Conservation (phyloP, 2,113 vertebrate species). For the Cryptomyrus ogoouensis region DNA sequence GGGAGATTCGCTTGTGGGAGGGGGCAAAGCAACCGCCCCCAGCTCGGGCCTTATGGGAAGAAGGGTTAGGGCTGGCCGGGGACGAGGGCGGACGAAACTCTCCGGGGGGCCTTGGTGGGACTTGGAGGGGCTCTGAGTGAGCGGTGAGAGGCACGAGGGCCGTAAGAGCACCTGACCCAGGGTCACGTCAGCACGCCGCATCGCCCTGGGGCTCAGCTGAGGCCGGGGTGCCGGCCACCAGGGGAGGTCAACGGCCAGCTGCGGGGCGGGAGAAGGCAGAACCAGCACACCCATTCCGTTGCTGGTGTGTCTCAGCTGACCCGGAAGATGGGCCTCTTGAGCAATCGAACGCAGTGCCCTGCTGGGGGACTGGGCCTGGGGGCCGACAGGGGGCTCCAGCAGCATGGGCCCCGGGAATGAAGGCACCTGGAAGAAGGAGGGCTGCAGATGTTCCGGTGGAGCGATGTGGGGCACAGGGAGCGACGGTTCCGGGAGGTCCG, state of each 20-base stretch:
- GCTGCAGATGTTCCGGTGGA: conserved; percentile 69
- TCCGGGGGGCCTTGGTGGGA: conserved; percentile 90
- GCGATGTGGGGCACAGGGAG: conserved; percentile 56
- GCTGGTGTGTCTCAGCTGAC: conserved; percentile 98
- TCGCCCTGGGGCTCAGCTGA: conserved; percentile 90
- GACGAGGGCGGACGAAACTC: conserved; percentile 83
- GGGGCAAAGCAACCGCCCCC: conserved; percentile 86
- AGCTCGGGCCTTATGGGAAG: conserved; percentile 77
- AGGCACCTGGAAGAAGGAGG: conserved; percentile 66
- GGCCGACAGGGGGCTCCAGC: conserved; percentile 87
- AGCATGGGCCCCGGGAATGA: conserved; percentile 84
- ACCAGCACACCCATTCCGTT: conserved; percentile 98
- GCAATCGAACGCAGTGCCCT: conserved; percentile 81
- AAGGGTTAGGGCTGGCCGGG: conserved; percentile 83
- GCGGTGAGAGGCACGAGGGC: conserved; percentile 92
- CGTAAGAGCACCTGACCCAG: conserved; percentile 97
- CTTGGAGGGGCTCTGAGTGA: conserved; percentile 94
- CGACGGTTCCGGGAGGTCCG: conserved; percentile 78
- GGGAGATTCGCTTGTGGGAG: conserved; percentile 79
- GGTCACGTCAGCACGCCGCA: conserved; percentile 84
- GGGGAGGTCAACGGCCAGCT: conserved; percentile 79
- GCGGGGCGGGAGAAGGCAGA: conserved; percentile 96
- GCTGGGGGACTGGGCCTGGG: conserved; percentile 75
- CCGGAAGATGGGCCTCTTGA: conserved; percentile 90
- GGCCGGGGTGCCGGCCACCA: conserved; percentile 81